Evolutionary conservation across 2,113 vertebrate genomes (phyloP), one percentile per base, ranked within the genome.

Genomic region (Speoplatyrhinus poulsoni): DNA sequence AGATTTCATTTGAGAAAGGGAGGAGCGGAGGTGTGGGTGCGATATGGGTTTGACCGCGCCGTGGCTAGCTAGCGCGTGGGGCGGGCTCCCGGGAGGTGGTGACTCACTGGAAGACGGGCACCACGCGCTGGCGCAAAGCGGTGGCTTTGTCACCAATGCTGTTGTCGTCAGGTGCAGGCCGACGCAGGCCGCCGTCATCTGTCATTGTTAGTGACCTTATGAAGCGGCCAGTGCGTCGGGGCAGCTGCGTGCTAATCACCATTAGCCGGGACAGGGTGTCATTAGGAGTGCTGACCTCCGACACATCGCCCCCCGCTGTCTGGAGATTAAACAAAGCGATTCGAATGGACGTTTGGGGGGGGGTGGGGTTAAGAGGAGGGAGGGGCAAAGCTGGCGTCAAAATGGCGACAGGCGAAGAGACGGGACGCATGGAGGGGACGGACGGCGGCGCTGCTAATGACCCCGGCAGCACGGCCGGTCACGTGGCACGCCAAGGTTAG

Each of bases 401-500:
- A 26, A 26, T 26, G 26, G 26, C 26, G 26, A 26, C 26, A 26
- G 26, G 26, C 26, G 26, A 26, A 26, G 26, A 26, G 2, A 26
- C 26, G 26, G 26, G 26, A 26, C 26, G 26, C 19, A 19, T 1
- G 19, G 2, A 19, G 2, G 19, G 36, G 36, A 41, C 65, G 77
- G 53, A 69, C 73, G 32, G 70, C 52, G 15, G 76, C 69, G 85
- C 82, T 63, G 85, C 82, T 50, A 79, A 80, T 76, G 75, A 80
- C 81, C 73, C 76, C 73, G 82, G 75, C 76, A 76, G 72, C 46
- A 80, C 79, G 75, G 81, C 80, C 80, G 48, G 79, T 73, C 77
- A 79, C 82, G 73, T 80, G 80, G 2, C 26, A 26, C 64, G 81
- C 81, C 89, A 89, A 90, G 89, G 87, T 89, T 86, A 85, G 85